These are phyloP conservation scores for Typhlichthys subterraneus DNA, from an alignment of 2,797 vertebrate species.

Conservation along the genomic window DNA sequence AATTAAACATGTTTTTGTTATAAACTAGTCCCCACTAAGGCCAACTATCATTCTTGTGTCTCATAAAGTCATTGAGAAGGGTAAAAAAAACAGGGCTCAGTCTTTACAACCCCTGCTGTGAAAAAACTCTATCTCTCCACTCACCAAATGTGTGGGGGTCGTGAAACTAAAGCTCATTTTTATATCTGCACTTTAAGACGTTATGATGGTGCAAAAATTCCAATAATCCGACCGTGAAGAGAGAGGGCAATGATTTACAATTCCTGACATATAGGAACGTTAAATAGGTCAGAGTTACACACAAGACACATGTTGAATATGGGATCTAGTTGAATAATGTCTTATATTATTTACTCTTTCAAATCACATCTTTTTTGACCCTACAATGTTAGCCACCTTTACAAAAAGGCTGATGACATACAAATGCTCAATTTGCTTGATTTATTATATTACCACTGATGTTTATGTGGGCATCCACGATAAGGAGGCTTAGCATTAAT, in stretches of 20 bases:
- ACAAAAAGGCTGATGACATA: too few species aligned
- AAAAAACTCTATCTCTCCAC: constrained; percentile 28
- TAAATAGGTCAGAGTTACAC: too few species aligned
- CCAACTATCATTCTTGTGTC: constrained; percentile 30
- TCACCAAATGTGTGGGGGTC: constrained; percentile 57
- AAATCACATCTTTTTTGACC: too few species aligned
- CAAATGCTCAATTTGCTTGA: too few species aligned
- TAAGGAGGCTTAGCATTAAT: too few species aligned
- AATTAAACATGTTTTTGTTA: not conserved
- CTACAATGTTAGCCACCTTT: too few species aligned
- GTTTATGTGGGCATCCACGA: too few species aligned
- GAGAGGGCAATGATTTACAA: not conserved
- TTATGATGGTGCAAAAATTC: constrained; percentile 7
- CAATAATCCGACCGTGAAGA: constrained; percentile 5
- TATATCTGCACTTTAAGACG: constrained; percentile 24
- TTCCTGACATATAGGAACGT: not conserved
- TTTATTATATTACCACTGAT: too few species aligned
- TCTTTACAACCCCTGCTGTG: constrained; percentile 32
- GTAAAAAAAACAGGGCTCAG: constrained; percentile 31
- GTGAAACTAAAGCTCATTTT: constrained; percentile 58
- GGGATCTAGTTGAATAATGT: too few species aligned
- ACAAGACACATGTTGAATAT: too few species aligned
- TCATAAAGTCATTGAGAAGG: constrained; percentile 21
- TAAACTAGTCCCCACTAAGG: not conserved
- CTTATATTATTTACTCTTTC: too few species aligned